phyloP scores from a whole-genome alignment of 2,888 invertebrate genomes.

The Psylliodes chrysocephalus region DNA sequence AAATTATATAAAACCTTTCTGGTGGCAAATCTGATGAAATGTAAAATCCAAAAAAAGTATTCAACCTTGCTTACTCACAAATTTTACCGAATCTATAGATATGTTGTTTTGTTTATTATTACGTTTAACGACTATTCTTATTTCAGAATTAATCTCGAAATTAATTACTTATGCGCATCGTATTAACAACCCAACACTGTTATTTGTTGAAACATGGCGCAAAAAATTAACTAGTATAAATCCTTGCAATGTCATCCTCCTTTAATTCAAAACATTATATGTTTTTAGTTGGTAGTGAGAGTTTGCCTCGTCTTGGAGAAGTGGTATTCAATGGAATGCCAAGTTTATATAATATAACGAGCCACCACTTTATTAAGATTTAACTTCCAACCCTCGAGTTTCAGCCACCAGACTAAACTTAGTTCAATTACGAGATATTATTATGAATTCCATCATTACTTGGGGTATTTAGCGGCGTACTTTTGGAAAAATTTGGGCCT shows the following conservation, averaged over 20 bases:
- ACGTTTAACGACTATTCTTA: no score
- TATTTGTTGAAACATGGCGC: no score
- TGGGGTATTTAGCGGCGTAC: conserved; percentile 39
- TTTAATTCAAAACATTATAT: background rate
- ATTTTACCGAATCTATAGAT: no score
- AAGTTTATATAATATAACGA: conserved; percentile 40
- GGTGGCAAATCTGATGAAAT: no score
- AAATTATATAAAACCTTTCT: no score
- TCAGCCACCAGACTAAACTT: conserved; percentile 38
- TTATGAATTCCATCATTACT: conserved; percentile 43
- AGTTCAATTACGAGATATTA: conserved; percentile 43
- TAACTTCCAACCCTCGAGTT: conserved; percentile 39
- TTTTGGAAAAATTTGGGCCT: conserved; percentile 33
- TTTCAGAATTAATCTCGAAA: no score
- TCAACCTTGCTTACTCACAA: no score
- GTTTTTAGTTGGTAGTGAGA: conserved; percentile 2
- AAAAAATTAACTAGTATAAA: background rate
- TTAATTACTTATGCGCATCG: no score
- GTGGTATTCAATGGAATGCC: conserved; percentile 45
- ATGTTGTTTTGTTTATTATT: no score
- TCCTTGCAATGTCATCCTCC: background rate
- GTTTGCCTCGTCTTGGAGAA: conserved; percentile 5
- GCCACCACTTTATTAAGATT: conserved; percentile 46
- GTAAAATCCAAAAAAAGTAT: no score
- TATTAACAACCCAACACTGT: no score